Percentiles rank a stretch among this genome's conserved stretches.
Conservation (phyloP, 64 coral and sea anemone genomes). For the Cladopsammia gracilis region DNA sequence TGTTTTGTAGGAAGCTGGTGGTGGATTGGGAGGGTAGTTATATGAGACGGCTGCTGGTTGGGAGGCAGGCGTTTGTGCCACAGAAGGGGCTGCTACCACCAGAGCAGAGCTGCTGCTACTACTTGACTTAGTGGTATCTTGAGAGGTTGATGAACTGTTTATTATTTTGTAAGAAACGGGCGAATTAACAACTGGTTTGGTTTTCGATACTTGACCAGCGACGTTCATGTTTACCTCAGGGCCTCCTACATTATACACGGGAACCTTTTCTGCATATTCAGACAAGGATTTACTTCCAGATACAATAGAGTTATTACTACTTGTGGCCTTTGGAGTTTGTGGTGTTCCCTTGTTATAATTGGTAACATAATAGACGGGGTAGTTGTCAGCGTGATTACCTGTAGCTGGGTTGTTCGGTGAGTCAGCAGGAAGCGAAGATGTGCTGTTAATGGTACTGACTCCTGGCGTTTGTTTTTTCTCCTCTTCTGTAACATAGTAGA, state of each 20-base stretch:
- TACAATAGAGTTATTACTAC: neutral
- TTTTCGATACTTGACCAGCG: neutral
- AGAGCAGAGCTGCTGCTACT: neutral
- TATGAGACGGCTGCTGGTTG: neutral
- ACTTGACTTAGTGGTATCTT: neutral
- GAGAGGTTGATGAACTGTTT: neutral
- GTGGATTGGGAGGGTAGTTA: neutral
- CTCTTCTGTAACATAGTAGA: neutral
- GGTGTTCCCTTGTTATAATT: neutral
- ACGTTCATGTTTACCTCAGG: neutral
- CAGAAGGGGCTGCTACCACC: neutral
- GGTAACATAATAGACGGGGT: slow-evolving; percentile 32
- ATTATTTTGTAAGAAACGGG: slow-evolving; percentile 40
- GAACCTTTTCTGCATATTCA: neutral
- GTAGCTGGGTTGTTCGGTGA: neutral
- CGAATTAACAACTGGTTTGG: neutral
- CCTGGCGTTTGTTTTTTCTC: neutral
- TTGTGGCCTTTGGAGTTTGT: neutral
- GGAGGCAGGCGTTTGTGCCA: neutral
- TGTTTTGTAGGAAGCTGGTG: neutral
- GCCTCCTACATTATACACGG: neutral
- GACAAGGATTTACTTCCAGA: neutral
- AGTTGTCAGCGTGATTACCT: neutral
- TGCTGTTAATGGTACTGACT: neutral
- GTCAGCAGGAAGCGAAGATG: neutral